Evolutionary conservation across 2,888 invertebrate species (phyloP), one percentile per base, ranked within the genome.

Genomic region (Spodoptera littoralis): DNA sequence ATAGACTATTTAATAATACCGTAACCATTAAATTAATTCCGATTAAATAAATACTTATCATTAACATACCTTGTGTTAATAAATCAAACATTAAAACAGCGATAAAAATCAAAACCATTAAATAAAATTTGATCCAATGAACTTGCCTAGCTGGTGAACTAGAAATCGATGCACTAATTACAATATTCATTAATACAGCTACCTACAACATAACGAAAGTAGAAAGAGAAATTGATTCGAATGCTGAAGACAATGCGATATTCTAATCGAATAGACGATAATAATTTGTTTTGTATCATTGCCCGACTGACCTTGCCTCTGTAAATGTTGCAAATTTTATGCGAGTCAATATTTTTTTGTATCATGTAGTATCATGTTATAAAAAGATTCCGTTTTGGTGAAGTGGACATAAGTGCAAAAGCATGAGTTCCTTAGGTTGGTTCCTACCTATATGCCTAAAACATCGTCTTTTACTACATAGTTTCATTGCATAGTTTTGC

Each of bases 171-270:
- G 53, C 48, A 52, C 11, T 45, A 30, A 56, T 74, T 77, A 63
- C 9, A 73, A 67, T 73, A 77, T 73, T 63, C 48, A 77, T 36
- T 36, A 67, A 77, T 56, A 36, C 36, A 36, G 50, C 56, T 56
- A 48, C 22, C 36, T 22, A 24, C 46, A 24, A 4, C 13, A 68
- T 36, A 48, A 62, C 24, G 60, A 60, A 63, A 66, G 54, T 60
- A 11, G 43, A 64, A 77, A 73, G 43, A 77, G 77, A 74, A 77
- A 77, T 59, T 61, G 24, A 64, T 68, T 68, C 61, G 59, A 57
- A 77, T 68, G 58, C 18, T 44, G 22, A 50, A 64, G 46, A 55
- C 59, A 55, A 60, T 55, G 56, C 45, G 58, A 43, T 53, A 60
- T 66, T 66, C 18, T 42, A 73, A 67, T 50, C 45, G 45, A 42